Conservation (phyloP, 2,797 vertebrate genomes). For the Tragelaphus oryx region DNA sequence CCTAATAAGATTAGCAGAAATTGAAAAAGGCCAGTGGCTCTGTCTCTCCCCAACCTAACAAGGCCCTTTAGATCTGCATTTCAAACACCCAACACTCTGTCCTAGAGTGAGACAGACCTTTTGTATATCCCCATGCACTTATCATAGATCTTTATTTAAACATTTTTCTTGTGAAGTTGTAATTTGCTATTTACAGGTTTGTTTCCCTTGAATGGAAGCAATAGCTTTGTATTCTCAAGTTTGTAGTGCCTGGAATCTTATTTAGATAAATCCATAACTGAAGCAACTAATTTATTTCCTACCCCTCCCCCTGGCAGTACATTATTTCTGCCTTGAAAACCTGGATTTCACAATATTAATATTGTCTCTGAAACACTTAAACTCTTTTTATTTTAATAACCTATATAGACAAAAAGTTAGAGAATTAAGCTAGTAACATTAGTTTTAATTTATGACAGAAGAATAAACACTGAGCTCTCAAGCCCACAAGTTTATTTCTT, state of each 20-base stretch:
- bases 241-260: not conserved
- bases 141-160: not conserved
- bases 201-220: not conserved
- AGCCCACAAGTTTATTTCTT: not conserved
- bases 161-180: not conserved
- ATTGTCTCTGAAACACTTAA: not conserved
- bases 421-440: not conserved
- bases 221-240: not conserved
- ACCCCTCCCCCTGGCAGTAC: rapidly evolving
- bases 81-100: not conserved
- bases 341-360: not conserved
- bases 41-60: not conserved
- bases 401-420: not conserved
- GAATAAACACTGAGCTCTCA: not conserved
- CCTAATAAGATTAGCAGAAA: not conserved
- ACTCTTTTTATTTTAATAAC: not conserved
- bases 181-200: not conserved
- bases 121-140: not conserved
- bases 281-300: not conserved
- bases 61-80: not conserved
- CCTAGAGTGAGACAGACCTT: not conserved
- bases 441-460: not conserved
- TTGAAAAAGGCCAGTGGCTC: not conserved
- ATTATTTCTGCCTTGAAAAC: not conserved
- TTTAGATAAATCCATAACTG: not conserved